Conservation (phyloP, 2,888 invertebrate species). For the Eugnorisma glareosa region DNA sequence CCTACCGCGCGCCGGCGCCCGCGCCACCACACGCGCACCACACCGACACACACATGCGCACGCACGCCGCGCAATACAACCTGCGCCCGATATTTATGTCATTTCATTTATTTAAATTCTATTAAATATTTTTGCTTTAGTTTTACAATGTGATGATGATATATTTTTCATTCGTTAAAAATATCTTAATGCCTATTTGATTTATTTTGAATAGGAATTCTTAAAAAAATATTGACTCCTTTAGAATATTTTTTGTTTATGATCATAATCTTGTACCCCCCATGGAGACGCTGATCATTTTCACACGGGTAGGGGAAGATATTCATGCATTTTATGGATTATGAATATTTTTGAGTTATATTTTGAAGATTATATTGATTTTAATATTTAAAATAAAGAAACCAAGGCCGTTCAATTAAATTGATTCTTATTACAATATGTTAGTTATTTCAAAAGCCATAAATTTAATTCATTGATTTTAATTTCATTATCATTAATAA, state of each 20-base stretch:
- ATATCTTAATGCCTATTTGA: background rate
- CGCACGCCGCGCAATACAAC: constrained; percentile 63
- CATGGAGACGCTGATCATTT: constrained; percentile 11
- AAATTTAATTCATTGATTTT: background rate
- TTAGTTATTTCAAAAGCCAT: background rate
- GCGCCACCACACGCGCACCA: constrained; percentile 71
- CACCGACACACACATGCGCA: constrained; percentile 54
- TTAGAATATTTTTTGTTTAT: constrained; percentile 12
- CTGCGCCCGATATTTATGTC: constrained; percentile 62
- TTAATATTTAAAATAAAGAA: constrained; percentile 1
- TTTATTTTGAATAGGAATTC: background rate
- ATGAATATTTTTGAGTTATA: constrained; percentile 6
- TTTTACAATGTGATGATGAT: constrained; percentile 15
- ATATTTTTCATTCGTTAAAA: background rate
- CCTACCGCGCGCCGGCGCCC: constrained; percentile 76
- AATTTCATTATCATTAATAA: too few relatives aligned
- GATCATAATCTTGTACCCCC: background rate
- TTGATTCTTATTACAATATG: background rate
- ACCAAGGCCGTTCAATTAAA: background rate
- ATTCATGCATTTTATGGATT: constrained; percentile 7
- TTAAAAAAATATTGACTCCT: background rate
- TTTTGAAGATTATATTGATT: background rate
- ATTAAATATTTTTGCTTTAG: constrained; percentile 27
- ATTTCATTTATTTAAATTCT: constrained; percentile 48
- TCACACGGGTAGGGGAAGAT: background rate